Base-by-base conservation (phyloP, 2,888 invertebrate genomes). In the Cryptocephalus moraei region DNA sequence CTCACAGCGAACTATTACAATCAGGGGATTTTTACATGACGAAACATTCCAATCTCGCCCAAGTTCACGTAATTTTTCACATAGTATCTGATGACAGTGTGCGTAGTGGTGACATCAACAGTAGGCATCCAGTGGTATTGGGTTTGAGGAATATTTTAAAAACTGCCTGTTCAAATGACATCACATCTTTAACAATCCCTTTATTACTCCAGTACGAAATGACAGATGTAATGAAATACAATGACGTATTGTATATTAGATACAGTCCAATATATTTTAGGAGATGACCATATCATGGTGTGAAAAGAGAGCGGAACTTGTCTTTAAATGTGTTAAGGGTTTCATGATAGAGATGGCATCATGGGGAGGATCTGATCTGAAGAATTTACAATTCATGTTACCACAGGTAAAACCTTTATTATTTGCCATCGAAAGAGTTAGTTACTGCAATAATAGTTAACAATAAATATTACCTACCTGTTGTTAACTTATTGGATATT, bases 341-440 rank as follows among this genome's bases (percentile, higher is more conserved):
- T 99, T 97, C 72, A 91, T 99, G 90, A 93, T 99, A 71, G 99
- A 99, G 76, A 91, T 93, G 78, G 87, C 90, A 8, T 89, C 92
- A 1, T 88, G 92, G 84, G 91, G 91, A 51, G 91, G 91, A 33
- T 86, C 89, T 0, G 90, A 89, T 71, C 75, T 91, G 53, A 88
- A 89, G 73, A 95, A 87, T 67, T 76, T 94, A 32, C 86, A 87
- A 67, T 89, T 90, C 66, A 74, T 92, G 49, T 80, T 92, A 44
- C 93, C 94, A 2, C 80, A 83, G 73, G 84, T 83, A 22, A 22
- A 22, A 22, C 22, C 3, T 22, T 22, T 22, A 22, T 22, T 22
- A 22, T 22, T 22, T 22, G 6, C 6, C 6, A 22, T 22, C 6
- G 22, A 2, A 22, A 6, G 22, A 22, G 22, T 22, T 6, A 22